A percentile compares a stretch with the other conserved stretches of the same genome.
These are phyloP conservation scores for Chrysoperla carnea DNA, from an alignment of 1,140 invertebrate species.

Conservation along the genomic window DNA sequence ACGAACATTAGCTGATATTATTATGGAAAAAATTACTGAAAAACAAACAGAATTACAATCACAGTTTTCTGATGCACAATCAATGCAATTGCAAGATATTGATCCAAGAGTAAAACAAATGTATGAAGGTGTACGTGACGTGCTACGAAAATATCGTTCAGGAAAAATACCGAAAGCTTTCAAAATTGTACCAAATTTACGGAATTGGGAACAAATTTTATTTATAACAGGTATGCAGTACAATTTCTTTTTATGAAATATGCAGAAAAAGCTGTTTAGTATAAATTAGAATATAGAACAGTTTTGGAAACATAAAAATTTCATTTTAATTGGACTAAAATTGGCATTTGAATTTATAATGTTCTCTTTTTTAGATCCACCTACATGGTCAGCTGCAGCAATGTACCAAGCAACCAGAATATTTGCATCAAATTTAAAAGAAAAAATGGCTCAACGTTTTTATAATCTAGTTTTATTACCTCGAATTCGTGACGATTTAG, in stretches of 20 bases:
- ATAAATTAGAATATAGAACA: no score
- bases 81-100: slow-evolving; percentile 52
- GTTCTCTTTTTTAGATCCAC: slow-evolving; percentile 38
- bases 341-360: no score
- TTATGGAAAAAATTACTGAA: slow-evolving; percentile 83
- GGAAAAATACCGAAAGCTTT: slow-evolving; percentile 97
- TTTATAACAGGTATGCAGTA: slow-evolving; percentile 46
- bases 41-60: slow-evolving; percentile 80
- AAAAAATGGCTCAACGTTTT: slow-evolving; percentile 93
- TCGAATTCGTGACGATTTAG: slow-evolving; percentile 84
- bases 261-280: no score
- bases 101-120: slow-evolving; percentile 60
- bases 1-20: slow-evolving; percentile 71
- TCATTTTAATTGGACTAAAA: no score
- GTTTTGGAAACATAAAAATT: no score
- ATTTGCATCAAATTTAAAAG: slow-evolving; percentile 90
- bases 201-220: slow-evolving; percentile 94
- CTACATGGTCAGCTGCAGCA: slow-evolving; percentile 78
- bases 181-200: slow-evolving; percentile 83
- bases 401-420: slow-evolving; percentile 91
- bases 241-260: background rate
- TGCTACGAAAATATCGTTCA: slow-evolving; percentile 77
- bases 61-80: slow-evolving; percentile 63
- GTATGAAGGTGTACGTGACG: slow-evolving; percentile 78
- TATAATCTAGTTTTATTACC: slow-evolving; percentile 88